Conservation (phyloP, 2,113 vertebrate genomes). For the Tretioscincus oriximinensis region DNA sequence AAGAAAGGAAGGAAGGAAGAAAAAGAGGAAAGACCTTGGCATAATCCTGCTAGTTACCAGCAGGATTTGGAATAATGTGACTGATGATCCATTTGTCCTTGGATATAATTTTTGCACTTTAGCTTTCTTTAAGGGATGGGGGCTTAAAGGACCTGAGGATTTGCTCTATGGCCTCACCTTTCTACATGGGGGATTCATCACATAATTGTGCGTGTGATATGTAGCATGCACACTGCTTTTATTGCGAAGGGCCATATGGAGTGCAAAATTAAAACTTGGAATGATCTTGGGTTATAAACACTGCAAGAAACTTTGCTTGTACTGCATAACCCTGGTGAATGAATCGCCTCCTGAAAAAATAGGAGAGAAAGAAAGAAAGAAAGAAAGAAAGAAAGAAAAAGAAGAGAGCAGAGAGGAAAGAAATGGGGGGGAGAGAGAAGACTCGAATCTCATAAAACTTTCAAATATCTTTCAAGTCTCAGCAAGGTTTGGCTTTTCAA, state of each 20-base stretch:
- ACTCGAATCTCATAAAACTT: not conserved
- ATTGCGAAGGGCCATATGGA: not conserved
- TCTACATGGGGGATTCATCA: conserved; percentile 6
- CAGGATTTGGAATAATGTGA: not conserved
- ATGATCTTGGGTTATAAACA: conserved; percentile 23
- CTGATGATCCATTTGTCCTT: not conserved
- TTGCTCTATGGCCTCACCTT: conserved; percentile 10
- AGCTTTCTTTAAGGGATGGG: conserved; percentile 4
- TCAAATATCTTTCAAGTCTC: not conserved
- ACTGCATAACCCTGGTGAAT: not conserved
- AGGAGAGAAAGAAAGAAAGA: too few species aligned
- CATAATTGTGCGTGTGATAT: not conserved
- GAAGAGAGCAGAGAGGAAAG: too few species aligned
- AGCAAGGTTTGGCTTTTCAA: not conserved
- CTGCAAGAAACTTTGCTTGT: not conserved
- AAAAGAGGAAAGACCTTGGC: too few species aligned
- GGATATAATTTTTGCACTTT: not conserved
- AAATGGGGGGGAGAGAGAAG: too few species aligned
- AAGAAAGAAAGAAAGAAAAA: too few species aligned
- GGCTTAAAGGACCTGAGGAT: conserved; percentile 9
- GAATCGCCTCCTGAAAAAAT: too few species aligned
- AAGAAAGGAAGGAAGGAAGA: too few species aligned
- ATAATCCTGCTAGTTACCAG: not conserved
- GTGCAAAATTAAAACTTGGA: not conserved
- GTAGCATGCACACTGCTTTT: conserved; percentile 13